A percentile compares a stretch with the other conserved stretches of the same genome.
These are phyloP conservation scores for Ochropleura leucogaster DNA, from an alignment of 2,888 invertebrate species.

Conservation along the genomic window DNA sequence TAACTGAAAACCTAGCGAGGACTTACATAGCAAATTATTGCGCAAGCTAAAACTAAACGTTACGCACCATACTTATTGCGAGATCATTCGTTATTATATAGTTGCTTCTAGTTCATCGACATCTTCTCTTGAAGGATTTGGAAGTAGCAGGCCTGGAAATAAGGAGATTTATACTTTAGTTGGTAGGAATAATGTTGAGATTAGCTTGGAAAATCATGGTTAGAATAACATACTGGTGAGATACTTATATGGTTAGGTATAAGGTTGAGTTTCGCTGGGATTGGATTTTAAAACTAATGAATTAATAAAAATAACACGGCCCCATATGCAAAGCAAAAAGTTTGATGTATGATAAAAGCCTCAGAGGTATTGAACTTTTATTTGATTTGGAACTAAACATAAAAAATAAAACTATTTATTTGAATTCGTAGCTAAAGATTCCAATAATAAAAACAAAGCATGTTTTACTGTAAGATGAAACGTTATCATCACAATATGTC, in stretches of 20 bases:
- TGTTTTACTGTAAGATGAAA: too few relatives aligned
- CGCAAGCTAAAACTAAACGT: slow-evolving; percentile 64
- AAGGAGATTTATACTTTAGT: slow-evolving; percentile 28
- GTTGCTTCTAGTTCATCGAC: slow-evolving; percentile 82
- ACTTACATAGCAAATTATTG: slow-evolving; percentile 71
- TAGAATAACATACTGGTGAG: not conserved
- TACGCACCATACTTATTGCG: slow-evolving; percentile 78
- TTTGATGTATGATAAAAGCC: too few relatives aligned
- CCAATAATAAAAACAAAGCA: too few relatives aligned
- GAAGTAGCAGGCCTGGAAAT: slow-evolving; percentile 93
- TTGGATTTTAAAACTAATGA: too few relatives aligned
- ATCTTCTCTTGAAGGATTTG: slow-evolving; percentile 94
- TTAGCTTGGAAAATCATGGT: not conserved
- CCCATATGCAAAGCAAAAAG: too few relatives aligned
- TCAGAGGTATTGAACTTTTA: too few relatives aligned
- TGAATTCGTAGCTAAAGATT: not conserved
- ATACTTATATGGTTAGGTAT: not conserved
- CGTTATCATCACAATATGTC: too few relatives aligned
- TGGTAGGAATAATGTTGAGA: not conserved
- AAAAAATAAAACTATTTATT: not conserved
- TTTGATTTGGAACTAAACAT: too few relatives aligned
- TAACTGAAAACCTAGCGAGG: slow-evolving; percentile 58
- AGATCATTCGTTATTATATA: slow-evolving; percentile 76
- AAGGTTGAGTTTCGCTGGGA: too few relatives aligned
- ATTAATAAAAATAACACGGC: too few relatives aligned